These are phyloP conservation scores for Cavia porcellus DNA, from an alignment of 2,113 vertebrate species.

Conservation along the genomic window DNA sequence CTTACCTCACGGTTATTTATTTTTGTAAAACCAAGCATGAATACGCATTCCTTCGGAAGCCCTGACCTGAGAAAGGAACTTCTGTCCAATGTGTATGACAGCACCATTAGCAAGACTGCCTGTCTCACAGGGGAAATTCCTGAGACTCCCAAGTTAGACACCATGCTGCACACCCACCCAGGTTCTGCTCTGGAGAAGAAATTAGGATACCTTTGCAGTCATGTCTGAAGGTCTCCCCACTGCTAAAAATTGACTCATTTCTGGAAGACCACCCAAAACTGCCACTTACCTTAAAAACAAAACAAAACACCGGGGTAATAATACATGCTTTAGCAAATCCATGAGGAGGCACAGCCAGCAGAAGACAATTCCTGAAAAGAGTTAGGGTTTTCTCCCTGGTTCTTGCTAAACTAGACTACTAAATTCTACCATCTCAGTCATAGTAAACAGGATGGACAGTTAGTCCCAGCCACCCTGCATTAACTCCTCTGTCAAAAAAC, in stretches of 20 bases:
- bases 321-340: slow-evolving; percentile 47
- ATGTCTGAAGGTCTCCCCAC: not conserved
- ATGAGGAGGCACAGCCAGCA: slow-evolving; percentile 10
- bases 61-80: slow-evolving; percentile 29
- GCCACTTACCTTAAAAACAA: not conserved
- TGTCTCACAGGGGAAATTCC: not conserved
- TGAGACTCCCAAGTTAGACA: not conserved
- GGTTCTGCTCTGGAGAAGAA: not conserved
- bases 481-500: not conserved
- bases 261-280: not conserved
- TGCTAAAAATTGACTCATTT: not conserved
- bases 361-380: slow-evolving; percentile 10
- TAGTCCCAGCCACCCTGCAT: not conserved
- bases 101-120: slow-evolving; percentile 48
- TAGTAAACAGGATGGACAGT: not conserved
- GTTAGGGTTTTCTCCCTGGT: not conserved
- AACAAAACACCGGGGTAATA: slow-evolving; percentile 3
- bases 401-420: not conserved
- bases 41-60: not conserved
- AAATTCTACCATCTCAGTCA: not conserved
- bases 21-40: slow-evolving; percentile 1
- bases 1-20: slow-evolving; percentile 35
- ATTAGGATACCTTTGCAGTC: not conserved
- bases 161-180: not conserved
- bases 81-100: not conserved